Percentiles rank a stretch among this genome's conserved stretches.
These are phyloP conservation scores for Hemitrygon akajei DNA, from an alignment of 2,797 vertebrate species.

Conservation along the genomic window DNA sequence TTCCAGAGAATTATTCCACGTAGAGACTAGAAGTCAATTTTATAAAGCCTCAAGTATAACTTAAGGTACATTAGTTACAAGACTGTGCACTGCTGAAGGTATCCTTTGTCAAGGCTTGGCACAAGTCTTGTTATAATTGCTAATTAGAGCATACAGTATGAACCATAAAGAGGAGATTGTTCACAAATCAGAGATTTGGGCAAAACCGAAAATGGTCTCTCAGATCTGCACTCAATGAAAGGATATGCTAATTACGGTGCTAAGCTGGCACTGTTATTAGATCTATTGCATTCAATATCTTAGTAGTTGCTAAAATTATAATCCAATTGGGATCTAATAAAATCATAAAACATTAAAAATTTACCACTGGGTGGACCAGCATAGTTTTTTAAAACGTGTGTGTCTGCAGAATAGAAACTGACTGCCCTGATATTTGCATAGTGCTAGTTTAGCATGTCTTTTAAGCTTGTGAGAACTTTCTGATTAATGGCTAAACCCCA, in stretches of 20 bases:
- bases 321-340: neutral
- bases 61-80: neutral
- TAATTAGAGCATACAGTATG: neutral
- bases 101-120: neutral
- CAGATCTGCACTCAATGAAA: neutral
- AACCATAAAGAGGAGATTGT: neutral
- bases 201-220: neutral
- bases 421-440: too few relatives aligned
- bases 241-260: neutral
- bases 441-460: too few relatives aligned
- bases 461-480: too few relatives aligned
- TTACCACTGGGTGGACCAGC: neutral
- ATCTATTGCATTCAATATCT: neutral
- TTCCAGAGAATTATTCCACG: neutral
- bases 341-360: neutral
- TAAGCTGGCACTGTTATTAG: neutral
- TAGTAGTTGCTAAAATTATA: neutral
- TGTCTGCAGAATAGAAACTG: too few relatives aligned
- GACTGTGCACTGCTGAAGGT: neutral
- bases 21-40: too few relatives aligned
- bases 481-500: neutral
- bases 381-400: neutral
- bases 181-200: neutral
- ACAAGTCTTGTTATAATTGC: neutral
- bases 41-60: neutral